phyloP scores from a whole-genome alignment of 2,113 vertebrate species.

The Typhlomys cinereus region DNA sequence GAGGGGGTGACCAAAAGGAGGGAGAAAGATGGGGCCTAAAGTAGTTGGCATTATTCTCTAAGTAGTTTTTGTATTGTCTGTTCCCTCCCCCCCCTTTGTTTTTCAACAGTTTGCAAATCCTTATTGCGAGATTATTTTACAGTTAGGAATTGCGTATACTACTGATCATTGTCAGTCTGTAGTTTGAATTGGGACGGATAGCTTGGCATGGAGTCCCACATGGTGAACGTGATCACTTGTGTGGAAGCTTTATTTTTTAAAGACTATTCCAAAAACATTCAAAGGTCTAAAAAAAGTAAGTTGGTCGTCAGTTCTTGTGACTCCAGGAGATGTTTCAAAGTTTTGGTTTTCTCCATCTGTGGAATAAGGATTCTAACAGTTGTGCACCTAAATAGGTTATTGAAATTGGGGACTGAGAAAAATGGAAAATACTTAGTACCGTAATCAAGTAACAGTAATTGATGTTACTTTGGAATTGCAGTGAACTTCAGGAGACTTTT shows the following conservation, averaged over 20 bases:
- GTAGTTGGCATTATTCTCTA: neutral
- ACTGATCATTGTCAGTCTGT: neutral
- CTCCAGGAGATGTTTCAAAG: neutral
- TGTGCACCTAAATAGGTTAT: neutral
- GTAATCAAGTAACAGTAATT: neutral
- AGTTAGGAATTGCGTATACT: neutral
- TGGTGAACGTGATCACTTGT: neutral
- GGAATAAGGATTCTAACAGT: neutral
- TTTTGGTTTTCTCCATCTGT: neutral
- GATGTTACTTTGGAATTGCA: constrained; percentile 26
- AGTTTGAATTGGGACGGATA: neutral
- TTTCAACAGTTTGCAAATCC: neutral
- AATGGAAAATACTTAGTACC: constrained; percentile 5
- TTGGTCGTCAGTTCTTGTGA: constrained; percentile 1
- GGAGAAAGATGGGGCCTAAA: constrained; percentile 33
- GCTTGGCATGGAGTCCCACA: neutral
- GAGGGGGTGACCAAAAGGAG: constrained; percentile 22
- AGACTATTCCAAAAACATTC: neutral
- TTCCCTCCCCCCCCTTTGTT: neutral
- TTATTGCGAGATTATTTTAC: neutral
- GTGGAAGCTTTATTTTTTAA: constrained; percentile 39
- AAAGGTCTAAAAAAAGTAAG: neutral
- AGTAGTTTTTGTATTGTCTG: neutral
- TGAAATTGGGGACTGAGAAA: neutral
- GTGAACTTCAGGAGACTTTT: neutral